Percentiles rank a stretch among this genome's conserved stretches.
phyloP scores from a whole-genome alignment of 2,888 invertebrate genomes.

The Neria commutata region DNA sequence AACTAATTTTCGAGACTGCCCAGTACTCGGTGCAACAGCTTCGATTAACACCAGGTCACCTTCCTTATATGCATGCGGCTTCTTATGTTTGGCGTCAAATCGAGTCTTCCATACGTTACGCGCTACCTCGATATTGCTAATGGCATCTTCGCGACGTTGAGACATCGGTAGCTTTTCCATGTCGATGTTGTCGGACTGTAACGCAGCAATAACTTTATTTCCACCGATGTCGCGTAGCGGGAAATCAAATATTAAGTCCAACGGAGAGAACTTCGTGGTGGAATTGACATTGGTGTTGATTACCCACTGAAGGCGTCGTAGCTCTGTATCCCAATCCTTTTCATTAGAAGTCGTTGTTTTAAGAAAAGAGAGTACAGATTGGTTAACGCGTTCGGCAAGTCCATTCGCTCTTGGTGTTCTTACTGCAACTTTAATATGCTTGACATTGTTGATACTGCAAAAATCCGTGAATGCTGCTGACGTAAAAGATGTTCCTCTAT shows the following conservation, averaged over 20 bases:
- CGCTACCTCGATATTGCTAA: too few relatives aligned
- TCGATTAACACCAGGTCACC: conserved; percentile 23
- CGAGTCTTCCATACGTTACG: too few relatives aligned
- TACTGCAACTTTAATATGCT: too few relatives aligned
- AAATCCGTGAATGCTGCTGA: too few relatives aligned
- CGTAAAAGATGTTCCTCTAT: too few relatives aligned
- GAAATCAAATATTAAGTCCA: conserved; percentile 32
- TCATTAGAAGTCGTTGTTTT: neutral
- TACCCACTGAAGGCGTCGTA: conserved; percentile 28
- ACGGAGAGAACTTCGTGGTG: conserved; percentile 22
- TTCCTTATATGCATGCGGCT: conserved; percentile 14
- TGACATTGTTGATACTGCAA: too few relatives aligned
- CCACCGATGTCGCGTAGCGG: conserved; percentile 19
- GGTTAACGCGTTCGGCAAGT: too few relatives aligned
- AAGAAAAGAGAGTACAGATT: too few relatives aligned
- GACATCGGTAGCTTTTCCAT: neutral
- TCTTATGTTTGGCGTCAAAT: too few relatives aligned
- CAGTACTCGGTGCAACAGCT: conserved; percentile 20
- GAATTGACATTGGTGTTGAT: conserved; percentile 26
- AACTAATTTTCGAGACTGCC: conserved; percentile 14
- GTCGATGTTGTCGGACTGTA: conserved; percentile 8
- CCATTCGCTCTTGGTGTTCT: too few relatives aligned
- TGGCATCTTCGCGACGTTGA: too few relatives aligned
- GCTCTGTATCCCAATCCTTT: conserved; percentile 25
- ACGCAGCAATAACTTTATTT: conserved; percentile 18